Conservation (phyloP, 2,797 vertebrate genomes). For the Sebastes nivosus region DNA sequence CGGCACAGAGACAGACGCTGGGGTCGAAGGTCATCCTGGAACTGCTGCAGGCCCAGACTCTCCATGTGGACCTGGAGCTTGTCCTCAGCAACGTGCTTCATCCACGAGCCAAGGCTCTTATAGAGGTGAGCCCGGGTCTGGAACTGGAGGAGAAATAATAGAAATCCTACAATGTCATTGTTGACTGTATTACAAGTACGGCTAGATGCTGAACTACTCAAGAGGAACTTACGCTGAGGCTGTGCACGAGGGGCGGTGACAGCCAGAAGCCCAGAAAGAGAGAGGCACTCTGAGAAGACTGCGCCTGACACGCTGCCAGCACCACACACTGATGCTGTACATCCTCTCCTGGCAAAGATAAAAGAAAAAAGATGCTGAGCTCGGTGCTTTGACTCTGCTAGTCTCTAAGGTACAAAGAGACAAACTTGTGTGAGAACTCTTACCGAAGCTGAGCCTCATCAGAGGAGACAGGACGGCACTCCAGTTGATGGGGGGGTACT, state of each 20-base stretch:
- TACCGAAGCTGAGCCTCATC: constrained; percentile 87
- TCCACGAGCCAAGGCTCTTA: constrained; percentile 85
- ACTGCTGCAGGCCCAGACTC: constrained; percentile 85
- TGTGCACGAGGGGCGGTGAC: constrained; percentile 88
- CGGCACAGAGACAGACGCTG: constrained; percentile 71
- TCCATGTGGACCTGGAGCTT: constrained; percentile 88
- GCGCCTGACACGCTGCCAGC: constrained; percentile 87
- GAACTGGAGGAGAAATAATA: constrained; percentile 66
- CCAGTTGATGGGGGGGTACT: constrained; percentile 96
- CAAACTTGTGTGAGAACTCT: background rate
- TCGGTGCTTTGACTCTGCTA: fast-evolving
- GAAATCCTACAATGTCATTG: background rate
- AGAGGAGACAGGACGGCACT: constrained; percentile 90
- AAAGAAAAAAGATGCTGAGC: background rate
- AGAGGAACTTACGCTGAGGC: constrained; percentile 86
- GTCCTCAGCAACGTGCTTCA: constrained; percentile 92
- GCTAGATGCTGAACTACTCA: background rate
- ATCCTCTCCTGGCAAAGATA: constrained; percentile 84
- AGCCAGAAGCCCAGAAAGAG: constrained; percentile 92
- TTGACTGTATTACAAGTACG: too few relatives aligned
- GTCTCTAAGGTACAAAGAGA: too few relatives aligned
- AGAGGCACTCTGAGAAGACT: constrained; percentile 90
- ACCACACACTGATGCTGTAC: constrained; percentile 89
- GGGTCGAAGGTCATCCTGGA: constrained; percentile 68
- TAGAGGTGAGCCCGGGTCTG: constrained; percentile 86